Percentiles rank a stretch among this genome's conserved stretches.
Conservation (phyloP, 2,888 invertebrate species). For the Lasioglossum villosulum region DNA sequence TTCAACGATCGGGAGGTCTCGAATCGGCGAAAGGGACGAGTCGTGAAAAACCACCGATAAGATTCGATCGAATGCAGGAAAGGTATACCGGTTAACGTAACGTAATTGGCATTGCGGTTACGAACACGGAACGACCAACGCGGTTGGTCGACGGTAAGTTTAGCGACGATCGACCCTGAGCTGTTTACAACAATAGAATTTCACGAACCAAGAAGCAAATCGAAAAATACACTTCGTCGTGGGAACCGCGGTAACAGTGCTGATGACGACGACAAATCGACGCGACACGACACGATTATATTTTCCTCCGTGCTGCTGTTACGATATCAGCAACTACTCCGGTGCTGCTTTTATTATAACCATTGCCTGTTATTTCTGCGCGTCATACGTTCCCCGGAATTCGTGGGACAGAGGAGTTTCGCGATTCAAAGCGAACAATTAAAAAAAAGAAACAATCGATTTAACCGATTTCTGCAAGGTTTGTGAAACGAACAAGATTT, state of each 20-base stretch:
- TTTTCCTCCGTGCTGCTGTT: background rate
- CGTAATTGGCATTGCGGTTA: background rate
- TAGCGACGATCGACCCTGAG: conserved; percentile 43
- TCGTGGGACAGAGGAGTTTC: background rate
- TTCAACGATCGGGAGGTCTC: background rate
- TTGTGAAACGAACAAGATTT: conserved; percentile 35
- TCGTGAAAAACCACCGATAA: background rate
- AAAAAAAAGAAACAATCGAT: background rate
- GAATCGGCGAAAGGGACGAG: background rate
- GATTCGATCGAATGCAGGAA: background rate
- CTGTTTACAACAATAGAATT: conserved; percentile 48
- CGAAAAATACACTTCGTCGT: background rate
- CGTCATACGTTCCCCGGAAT: background rate
- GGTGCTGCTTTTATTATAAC: background rate
- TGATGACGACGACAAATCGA: background rate
- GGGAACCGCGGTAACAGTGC: background rate
- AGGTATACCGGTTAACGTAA: background rate
- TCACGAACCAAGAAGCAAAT: conserved; percentile 23
- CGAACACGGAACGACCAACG: background rate
- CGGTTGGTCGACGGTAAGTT: background rate
- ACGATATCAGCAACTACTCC: background rate
- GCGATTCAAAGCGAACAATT: background rate
- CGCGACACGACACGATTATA: background rate
- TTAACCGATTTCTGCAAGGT: conserved; percentile 29
- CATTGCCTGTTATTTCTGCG: background rate